Conservation (phyloP, 1,140 invertebrate genomes). For the Contarinia nasturtii region DNA sequence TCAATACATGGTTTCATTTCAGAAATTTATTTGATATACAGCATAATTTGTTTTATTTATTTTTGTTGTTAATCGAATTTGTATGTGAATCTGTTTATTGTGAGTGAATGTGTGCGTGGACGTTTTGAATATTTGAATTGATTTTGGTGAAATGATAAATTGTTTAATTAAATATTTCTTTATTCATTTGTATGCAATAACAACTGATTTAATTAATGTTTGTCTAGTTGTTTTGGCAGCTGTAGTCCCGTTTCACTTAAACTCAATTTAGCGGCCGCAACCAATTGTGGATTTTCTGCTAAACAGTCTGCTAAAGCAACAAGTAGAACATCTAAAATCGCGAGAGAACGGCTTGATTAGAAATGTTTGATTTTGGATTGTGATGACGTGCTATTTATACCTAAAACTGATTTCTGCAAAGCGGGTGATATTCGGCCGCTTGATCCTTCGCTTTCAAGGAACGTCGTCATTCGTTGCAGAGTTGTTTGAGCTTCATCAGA, state of each 20-base stretch:
- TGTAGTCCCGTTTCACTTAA: slow-evolving; percentile 6
- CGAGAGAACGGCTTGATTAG: not conserved
- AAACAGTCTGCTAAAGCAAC: slow-evolving; percentile 49
- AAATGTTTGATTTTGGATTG: not conserved
- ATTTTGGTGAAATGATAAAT: too few species aligned
- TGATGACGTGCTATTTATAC: too few species aligned
- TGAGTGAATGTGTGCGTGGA: too few species aligned
- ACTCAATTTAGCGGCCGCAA: slow-evolving; percentile 26
- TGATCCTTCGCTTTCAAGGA: slow-evolving; percentile 47
- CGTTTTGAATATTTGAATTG: too few species aligned
- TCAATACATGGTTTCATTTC: too few species aligned
- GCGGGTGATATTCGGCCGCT: slow-evolving; percentile 43
- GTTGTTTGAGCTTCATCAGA: slow-evolving; percentile 42
- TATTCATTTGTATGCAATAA: not conserved
- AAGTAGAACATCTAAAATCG: slow-evolving; percentile 40
- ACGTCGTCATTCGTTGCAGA: slow-evolving; percentile 44
- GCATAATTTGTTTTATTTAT: too few species aligned
- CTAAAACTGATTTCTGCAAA: slow-evolving; percentile 51
- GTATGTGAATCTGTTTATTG: too few species aligned
- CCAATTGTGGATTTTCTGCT: slow-evolving; percentile 41
- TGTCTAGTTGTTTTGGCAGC: not conserved
- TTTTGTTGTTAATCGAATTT: too few species aligned
- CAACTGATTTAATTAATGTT: too few species aligned
- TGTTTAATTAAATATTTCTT: not conserved
- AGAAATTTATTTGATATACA: too few species aligned